Percentiles rank a stretch among this genome's conserved stretches.
Evolutionary conservation across 2,797 vertebrate species (phyloP).

Genomic region (Crocidura indochinensis): DNA sequence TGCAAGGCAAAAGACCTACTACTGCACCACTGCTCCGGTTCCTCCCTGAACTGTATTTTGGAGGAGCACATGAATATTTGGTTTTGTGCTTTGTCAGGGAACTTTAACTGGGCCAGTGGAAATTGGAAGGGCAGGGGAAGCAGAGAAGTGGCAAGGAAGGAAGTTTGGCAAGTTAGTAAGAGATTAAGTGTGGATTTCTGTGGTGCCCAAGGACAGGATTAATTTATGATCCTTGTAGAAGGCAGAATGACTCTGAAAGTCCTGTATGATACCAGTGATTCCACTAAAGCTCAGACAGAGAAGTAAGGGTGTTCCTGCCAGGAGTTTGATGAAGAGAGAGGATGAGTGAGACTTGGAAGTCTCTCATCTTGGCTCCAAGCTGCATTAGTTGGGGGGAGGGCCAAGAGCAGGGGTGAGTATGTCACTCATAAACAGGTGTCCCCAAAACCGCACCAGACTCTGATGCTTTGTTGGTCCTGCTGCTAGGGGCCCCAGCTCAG

Average conservation of each 20-base stretch:
- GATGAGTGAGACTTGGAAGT: background rate
- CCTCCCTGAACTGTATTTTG: constrained; percentile 63
- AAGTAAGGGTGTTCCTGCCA: constrained; percentile 73
- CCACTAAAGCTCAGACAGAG: constrained; percentile 68
- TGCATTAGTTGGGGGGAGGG: background rate
- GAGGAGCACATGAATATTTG: constrained; percentile 85
- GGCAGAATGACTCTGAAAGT: constrained; percentile 67
- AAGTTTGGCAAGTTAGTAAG: constrained; percentile 78
- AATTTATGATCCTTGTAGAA: constrained; percentile 83
- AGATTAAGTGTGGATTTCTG: constrained; percentile 52
- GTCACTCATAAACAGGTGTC: too few species aligned
- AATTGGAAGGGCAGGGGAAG: constrained; percentile 77
- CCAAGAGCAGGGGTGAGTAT: background rate
- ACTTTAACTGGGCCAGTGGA: constrained; percentile 66
- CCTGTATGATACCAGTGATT: constrained; percentile 62
- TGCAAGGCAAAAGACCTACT: too few species aligned
- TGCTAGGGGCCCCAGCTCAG: too few species aligned
- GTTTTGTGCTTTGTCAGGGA: constrained; percentile 76
- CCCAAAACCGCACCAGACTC: accelerated
- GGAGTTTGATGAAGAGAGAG: constrained; percentile 53
- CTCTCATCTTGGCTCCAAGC: background rate
- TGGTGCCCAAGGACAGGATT: constrained; percentile 82
- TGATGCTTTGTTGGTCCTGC: too few species aligned
- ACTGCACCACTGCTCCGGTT: too few species aligned
- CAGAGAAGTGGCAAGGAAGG: constrained; percentile 44